phyloP scores from a whole-genome alignment of 2,113 vertebrate genomes.

The Corythaixoides concolor region DNA sequence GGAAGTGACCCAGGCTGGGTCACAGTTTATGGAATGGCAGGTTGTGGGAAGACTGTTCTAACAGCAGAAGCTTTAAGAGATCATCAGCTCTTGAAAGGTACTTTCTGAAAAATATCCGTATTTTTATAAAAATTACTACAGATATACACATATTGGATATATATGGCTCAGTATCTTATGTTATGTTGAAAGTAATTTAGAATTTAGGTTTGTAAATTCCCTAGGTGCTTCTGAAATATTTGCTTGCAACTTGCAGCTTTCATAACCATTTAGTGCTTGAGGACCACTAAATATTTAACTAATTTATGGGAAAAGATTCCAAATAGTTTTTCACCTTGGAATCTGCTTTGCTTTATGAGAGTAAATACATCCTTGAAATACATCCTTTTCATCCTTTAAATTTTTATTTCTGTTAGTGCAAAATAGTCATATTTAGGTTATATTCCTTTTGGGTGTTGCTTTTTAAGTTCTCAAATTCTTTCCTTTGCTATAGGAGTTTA shows the following conservation, averaged over 20 bases:
- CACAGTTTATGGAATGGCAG: conserved; percentile 93
- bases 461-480: background rate
- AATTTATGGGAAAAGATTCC: background rate
- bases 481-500: background rate
- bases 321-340: background rate
- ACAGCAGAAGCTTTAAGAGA: conserved; percentile 91
- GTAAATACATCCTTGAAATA: background rate
- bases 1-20: conserved; percentile 87
- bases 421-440: background rate
- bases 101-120: background rate
- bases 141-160: rapidly evolving
- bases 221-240: background rate
- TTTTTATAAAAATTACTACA: background rate
- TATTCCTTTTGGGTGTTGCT: background rate
- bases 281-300: background rate
- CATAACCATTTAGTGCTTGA: background rate
- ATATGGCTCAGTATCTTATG: background rate
- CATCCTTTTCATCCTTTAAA: too few relatives aligned
- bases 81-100: conserved; percentile 84
- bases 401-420: background rate
- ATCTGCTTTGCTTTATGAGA: background rate
- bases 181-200: background rate
- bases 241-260: background rate
- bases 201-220: background rate
- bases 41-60: conserved; percentile 95